Conservation (phyloP, 2,888 invertebrate species). For the Phalangium opilio region DNA sequence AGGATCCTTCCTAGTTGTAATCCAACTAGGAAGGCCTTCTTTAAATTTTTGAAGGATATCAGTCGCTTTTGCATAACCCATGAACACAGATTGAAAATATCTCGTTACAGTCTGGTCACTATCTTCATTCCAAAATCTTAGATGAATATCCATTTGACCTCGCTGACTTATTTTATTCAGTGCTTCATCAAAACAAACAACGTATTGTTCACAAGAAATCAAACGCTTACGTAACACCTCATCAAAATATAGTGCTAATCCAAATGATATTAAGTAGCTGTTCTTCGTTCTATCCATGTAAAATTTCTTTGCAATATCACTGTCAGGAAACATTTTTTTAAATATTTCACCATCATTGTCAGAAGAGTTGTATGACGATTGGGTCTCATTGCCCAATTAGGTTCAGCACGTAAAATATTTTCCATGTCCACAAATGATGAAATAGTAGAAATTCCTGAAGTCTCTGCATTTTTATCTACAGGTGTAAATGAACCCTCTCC, state of each 20-base stretch:
- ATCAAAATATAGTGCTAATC: not conserved
- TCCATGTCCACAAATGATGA: no score
- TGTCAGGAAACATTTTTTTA: not conserved
- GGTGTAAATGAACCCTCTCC: no score
- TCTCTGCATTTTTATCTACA: no score
- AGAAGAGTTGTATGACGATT: no score
- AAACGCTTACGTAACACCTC: no score
- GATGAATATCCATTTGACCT: not conserved
- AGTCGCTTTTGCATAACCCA: not conserved
- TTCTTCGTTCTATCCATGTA: not conserved
- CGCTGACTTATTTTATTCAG: no score
- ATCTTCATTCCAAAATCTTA: not conserved
- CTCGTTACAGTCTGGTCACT: not conserved
- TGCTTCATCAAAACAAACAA: no score
- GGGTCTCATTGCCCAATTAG: no score
- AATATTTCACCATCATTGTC: no score
- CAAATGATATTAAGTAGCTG: not conserved
- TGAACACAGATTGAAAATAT: not conserved
- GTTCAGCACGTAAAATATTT: no score
- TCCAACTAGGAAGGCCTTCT: not conserved
- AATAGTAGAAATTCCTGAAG: no score
- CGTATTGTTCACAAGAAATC: no score
- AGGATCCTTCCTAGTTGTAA: not conserved
- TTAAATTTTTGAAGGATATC: not conserved
- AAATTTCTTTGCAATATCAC: not conserved